Percentiles rank a stretch among this genome's conserved stretches.
Evolutionary conservation across 2,888 invertebrate species (phyloP).

Genomic region (Aleiodes leptofemur): DNA sequence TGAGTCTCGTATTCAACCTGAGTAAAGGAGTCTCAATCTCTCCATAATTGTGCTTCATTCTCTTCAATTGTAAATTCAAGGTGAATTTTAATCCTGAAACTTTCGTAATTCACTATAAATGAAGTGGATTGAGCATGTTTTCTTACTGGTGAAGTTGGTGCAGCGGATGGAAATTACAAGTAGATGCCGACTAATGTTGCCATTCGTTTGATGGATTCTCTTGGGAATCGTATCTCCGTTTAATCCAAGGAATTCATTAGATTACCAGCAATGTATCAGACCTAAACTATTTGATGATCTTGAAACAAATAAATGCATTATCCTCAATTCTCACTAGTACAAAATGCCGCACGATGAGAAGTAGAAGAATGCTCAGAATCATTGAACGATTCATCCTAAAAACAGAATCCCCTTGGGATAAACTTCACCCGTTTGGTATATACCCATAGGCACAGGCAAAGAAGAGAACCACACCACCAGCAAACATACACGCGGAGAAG

Average conservation of each 20-base stretch:
- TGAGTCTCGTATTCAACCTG: not conserved
- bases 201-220: no score
- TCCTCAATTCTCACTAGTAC: no score
- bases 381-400: not conserved
- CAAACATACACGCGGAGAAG: conserved; percentile 27
- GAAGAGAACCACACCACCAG: conserved; percentile 29
- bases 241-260: no score
- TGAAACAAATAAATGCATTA: not conserved
- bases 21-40: conserved; percentile 19
- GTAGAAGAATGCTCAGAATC: not conserved
- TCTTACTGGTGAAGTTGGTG: not conserved
- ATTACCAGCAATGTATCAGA: no score
- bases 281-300: not conserved
- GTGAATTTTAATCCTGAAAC: not conserved
- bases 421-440: conserved; percentile 21
- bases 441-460: conserved; percentile 15
- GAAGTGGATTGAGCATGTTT: not conserved
- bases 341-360: no score
- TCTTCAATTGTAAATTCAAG: not conserved
- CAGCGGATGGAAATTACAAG: not conserved
- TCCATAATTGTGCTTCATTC: not conserved
- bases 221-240: no score
- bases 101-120: not conserved
- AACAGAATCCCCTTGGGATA: not conserved
- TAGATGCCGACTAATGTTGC: no score